A percentile compares a stretch with the other conserved stretches of the same genome.
Conservation (phyloP, 2,888 invertebrate genomes). For the Acanthopleura granulata region DNA sequence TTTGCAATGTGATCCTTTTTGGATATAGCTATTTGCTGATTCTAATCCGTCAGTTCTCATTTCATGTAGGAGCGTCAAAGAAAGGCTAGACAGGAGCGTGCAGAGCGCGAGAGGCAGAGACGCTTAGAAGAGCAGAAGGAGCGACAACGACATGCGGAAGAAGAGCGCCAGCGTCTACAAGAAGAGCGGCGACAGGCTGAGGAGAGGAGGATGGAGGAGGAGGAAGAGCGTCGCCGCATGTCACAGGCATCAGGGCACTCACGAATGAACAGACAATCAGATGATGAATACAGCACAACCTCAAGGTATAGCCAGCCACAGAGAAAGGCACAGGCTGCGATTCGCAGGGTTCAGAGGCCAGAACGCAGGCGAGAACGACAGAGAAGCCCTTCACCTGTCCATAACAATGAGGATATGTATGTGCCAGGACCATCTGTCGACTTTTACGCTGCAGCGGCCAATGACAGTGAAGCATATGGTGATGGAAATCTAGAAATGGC, state of each 20-base stretch:
- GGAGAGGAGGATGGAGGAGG: slow-evolving; percentile 29
- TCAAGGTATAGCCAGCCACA: background rate
- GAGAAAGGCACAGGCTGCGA: background rate
- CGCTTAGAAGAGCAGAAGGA: background rate
- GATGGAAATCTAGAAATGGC: slow-evolving; percentile 66
- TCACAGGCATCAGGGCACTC: background rate
- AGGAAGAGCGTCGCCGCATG: slow-evolving; percentile 24
- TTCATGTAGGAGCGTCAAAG: background rate
- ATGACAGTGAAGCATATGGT: slow-evolving; percentile 13
- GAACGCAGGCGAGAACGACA: background rate
- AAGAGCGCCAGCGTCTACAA: slow-evolving; percentile 29
- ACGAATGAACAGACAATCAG: background rate
- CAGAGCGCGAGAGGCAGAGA: background rate
- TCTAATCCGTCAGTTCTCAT: too few species aligned
- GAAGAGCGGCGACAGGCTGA: slow-evolving; percentile 29
- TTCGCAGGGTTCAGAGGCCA: background rate
- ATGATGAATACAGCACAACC: background rate
- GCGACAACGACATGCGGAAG: slow-evolving; percentile 7
- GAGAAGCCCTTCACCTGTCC: background rate
- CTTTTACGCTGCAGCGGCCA: slow-evolving; percentile 37
- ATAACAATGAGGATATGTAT: background rate
- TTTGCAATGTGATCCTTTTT: too few species aligned
- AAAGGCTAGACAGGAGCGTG: slow-evolving; percentile 12
- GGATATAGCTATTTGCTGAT: too few species aligned
- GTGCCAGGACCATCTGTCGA: slow-evolving; percentile 21